These are phyloP conservation scores for Serripes groenlandicus DNA, from an alignment of 2,888 invertebrate genomes.

Conservation along the genomic window DNA sequence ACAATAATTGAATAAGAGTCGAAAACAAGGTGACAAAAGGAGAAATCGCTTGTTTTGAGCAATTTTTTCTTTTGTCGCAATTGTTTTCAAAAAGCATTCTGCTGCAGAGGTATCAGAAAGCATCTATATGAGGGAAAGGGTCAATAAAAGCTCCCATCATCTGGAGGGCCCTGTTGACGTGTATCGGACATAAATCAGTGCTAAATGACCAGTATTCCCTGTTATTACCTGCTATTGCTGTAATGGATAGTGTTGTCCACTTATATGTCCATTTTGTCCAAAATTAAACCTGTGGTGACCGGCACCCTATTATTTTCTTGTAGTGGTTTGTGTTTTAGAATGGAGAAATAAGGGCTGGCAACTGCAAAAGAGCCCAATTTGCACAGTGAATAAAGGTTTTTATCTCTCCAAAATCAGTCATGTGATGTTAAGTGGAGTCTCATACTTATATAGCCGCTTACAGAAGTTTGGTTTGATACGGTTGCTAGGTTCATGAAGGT, in stretches of 20 bases:
- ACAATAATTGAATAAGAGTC: too few species aligned
- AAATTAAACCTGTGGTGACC: conserved; percentile 4
- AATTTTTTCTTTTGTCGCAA: not conserved
- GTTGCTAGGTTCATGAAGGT: too few species aligned
- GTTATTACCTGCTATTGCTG: conserved; percentile 18
- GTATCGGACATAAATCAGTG: conserved; percentile 18
- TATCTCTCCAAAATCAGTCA: too few species aligned
- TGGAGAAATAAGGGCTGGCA: too few species aligned
- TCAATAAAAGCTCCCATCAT: not conserved
- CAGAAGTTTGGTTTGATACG: too few species aligned
- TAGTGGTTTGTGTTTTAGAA: conserved; percentile 12
- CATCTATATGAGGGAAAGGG: not conserved
- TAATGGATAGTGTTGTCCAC: conserved; percentile 24
- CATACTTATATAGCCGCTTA: too few species aligned
- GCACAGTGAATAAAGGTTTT: too few species aligned
- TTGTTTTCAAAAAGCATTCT: not conserved
- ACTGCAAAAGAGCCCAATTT: too few species aligned
- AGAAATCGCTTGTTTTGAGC: too few species aligned
- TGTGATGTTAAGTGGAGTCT: too few species aligned
- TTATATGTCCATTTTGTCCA: conserved; percentile 1
- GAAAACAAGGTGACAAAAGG: too few species aligned
- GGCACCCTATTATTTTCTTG: conserved; percentile 17
- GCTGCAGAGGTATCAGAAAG: not conserved
- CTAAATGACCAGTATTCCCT: conserved; percentile 20
- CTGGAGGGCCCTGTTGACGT: not conserved